A percentile compares a stretch with the other conserved stretches of the same genome.
Evolutionary conservation across 2,797 vertebrate species (phyloP).

Genomic region (Mareca strepera): DNA sequence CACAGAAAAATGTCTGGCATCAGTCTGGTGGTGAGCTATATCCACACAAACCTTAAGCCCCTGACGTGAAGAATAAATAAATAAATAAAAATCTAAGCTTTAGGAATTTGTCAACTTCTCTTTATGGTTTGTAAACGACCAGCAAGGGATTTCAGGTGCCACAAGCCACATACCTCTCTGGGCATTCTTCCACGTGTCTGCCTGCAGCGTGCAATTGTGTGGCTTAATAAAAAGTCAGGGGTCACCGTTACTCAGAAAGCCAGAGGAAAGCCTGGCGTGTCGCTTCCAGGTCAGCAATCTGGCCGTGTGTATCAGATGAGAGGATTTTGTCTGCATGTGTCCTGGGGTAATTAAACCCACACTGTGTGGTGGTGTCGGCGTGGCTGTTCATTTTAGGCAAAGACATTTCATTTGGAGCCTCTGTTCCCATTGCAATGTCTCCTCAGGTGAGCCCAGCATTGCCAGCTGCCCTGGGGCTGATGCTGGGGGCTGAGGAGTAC

Average conservation of each 20-base stretch:
- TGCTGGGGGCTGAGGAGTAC: neutral
- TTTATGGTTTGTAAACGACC: neutral
- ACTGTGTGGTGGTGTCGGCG: neutral
- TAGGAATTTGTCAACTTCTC: constrained; percentile 49
- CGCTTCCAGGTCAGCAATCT: constrained; percentile 33
- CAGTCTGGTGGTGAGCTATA: neutral
- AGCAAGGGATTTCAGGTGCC: constrained; percentile 30
- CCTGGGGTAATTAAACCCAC: constrained; percentile 25
- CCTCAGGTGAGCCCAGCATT: neutral
- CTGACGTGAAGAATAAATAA: neutral
- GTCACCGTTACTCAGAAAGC: constrained; percentile 21
- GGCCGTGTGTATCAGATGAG: constrained; percentile 26
- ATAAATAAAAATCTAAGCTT: neutral
- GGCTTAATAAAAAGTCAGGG: constrained; percentile 43
- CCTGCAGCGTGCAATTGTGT: neutral
- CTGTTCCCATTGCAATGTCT: neutral
- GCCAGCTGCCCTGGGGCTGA: neutral
- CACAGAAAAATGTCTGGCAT: neutral
- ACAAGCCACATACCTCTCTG: neutral
- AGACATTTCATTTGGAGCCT: neutral
- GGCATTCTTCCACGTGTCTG: constrained; percentile 24
- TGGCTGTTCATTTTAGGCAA: neutral
- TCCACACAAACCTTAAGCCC: neutral
- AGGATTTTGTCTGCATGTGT: neutral
- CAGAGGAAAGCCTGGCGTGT: neutral